Evolutionary conservation across 2,113 vertebrate genomes (phyloP).

Genomic region (Salvelinus namaycush): DNA sequence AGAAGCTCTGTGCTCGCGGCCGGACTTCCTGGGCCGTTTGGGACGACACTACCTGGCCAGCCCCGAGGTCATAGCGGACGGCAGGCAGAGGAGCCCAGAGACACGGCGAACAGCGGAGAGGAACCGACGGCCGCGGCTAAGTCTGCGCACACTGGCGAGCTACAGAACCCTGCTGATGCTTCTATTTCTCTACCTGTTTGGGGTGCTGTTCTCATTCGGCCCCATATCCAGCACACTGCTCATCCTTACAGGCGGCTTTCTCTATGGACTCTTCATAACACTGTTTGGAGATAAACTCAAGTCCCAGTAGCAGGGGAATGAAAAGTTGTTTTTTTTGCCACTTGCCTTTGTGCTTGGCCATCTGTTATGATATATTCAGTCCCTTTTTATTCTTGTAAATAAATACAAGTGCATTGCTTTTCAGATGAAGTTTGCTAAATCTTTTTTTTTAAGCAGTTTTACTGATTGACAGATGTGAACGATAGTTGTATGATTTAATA

Average conservation of each 20-base stretch:
- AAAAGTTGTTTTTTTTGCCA: background rate
- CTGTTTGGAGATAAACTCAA: conserved; percentile 77
- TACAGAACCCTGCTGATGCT: conserved; percentile 82
- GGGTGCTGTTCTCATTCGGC: conserved; percentile 75
- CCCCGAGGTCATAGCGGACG: background rate
- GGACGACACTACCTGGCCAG: conserved; percentile 81
- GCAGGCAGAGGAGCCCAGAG: conserved; percentile 66
- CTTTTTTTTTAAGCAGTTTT: background rate
- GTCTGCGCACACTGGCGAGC: conserved; percentile 87
- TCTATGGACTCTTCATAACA: conserved; percentile 79
- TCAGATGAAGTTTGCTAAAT: background rate
- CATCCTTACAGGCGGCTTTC: conserved; percentile 68
- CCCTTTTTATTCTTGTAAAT: conserved; percentile 23
- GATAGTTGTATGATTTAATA: background rate
- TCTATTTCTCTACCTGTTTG: conserved; percentile 75
- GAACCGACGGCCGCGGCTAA: conserved; percentile 72
- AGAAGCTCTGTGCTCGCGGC: conserved; percentile 80
- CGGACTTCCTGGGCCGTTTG: conserved; percentile 83
- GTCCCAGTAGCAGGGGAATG: conserved; percentile 64
- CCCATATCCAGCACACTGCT: conserved; percentile 76
- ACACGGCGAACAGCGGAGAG: conserved; percentile 14
- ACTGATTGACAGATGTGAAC: background rate
- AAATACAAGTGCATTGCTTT: conserved; percentile 1
- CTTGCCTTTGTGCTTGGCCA: background rate
- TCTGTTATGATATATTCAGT: background rate